phyloP scores from a whole-genome alignment of 2,888 invertebrate genomes.

The Cheilosia vulpina region DNA sequence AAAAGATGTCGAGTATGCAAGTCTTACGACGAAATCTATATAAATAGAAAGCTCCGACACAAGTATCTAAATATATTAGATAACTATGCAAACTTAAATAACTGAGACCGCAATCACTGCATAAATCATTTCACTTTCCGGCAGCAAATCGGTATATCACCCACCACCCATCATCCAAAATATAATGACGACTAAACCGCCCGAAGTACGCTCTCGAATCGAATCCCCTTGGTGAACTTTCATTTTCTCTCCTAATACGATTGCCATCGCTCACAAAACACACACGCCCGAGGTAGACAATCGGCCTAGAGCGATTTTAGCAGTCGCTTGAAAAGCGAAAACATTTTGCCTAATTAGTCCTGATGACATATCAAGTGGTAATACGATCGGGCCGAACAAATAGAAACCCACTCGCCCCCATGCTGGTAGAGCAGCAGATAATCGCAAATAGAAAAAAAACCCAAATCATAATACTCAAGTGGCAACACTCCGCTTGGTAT shows the following conservation, averaged over 20 bases:
- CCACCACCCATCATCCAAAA: neutral
- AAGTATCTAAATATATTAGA: too few species aligned
- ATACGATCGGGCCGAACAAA: slow-evolving; percentile 30
- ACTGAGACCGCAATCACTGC: too few species aligned
- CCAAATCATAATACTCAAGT: slow-evolving; percentile 9
- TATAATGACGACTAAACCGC: neutral
- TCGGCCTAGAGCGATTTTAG: slow-evolving; percentile 31
- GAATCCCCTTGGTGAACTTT: slow-evolving; percentile 43
- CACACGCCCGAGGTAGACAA: slow-evolving; percentile 7
- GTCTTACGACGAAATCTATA: too few species aligned
- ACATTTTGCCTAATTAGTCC: slow-evolving; percentile 55
- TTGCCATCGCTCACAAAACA: neutral
- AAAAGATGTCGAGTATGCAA: too few species aligned
- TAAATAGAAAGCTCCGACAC: too few species aligned
- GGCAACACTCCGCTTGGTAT: slow-evolving; percentile 21
- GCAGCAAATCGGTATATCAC: too few species aligned
- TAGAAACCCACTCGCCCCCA: slow-evolving; percentile 47
- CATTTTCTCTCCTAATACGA: slow-evolving; percentile 25
- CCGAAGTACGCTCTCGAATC: slow-evolving; percentile 12
- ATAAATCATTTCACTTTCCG: too few species aligned
- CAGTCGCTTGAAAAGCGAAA: slow-evolving; percentile 53
- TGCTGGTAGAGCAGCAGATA: slow-evolving; percentile 20
- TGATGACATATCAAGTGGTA: slow-evolving; percentile 52
- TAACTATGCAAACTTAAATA: too few species aligned
- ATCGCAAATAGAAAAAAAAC: neutral